Evolutionary conservation across 2,113 vertebrate genomes (phyloP), one percentile per base, ranked within the genome.

Genomic region (Labrus mixtus): DNA sequence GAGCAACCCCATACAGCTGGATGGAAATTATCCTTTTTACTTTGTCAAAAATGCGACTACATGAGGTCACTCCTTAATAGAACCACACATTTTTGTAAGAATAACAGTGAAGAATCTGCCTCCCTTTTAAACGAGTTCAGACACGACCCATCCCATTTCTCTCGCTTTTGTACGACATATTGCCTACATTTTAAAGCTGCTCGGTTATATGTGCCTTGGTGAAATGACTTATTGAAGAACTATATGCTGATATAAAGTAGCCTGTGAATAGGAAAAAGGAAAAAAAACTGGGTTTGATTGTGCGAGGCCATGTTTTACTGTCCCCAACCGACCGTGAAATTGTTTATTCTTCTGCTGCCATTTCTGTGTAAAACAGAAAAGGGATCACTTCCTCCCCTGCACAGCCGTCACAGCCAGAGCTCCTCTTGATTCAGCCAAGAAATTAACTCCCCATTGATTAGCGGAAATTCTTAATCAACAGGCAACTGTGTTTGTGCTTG

Each of bases 301-400:
- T 66, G 73, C 48, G 12, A 68, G 59, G 60, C 63, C n/a, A 8
- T 73, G 81, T 79, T 67, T 88, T 79, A 77, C 82, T 68, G 64
- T 63, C 72, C 48, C 68, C 81, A 86, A 48, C 87, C 72, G 85
- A 89, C 59, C 87, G 59, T 91, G 92, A 91, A 92, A 91, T 92
- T 87, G 90, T 91, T 92, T 91, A 90, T 93, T 92, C 87, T 89
- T 85, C 82, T 75, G 71, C 81, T 82, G 81, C 68, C 84, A 56
- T 87, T 88, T 85, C 66, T 72, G 71, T 81, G 81, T 81, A 43
- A 81, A 86, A 83, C 68, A 73, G 76, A 85, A 50, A 80, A 69
- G 39, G 71, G 51, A 85, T 80, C 58, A 67, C 74, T 76, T 67
- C 82, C 81, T 53, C 60, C n/a, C 15, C 45, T 69, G 73, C 64